A percentile compares a stretch with the other conserved stretches of the same genome.
Conservation (phyloP, 2,888 invertebrate genomes). For the Dicyrtomina minuta region DNA sequence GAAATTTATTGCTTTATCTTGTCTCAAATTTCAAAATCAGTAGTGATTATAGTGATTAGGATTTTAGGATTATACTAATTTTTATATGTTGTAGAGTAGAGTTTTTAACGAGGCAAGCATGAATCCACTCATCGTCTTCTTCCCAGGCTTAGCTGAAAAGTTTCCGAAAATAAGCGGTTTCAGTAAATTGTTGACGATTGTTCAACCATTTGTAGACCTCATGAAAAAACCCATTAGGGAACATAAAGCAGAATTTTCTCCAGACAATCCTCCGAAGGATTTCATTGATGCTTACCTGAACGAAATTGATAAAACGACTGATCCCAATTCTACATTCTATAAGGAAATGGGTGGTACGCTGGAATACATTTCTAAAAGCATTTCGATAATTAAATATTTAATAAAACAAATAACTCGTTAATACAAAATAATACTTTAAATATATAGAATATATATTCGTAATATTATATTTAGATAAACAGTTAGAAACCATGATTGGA, state of each 20-base stretch:
- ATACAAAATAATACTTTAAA: no score
- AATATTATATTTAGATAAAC: neutral
- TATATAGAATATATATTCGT: no score
- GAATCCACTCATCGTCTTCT: neutral
- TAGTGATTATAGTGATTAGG: no score
- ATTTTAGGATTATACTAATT: no score
- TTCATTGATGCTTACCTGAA: constrained; percentile 20
- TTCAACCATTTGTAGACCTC: neutral
- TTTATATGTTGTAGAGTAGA: no score
- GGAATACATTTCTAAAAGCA: no score
- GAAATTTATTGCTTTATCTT: no score
- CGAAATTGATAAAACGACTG: neutral
- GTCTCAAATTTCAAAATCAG: no score
- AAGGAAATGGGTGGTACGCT: neutral
- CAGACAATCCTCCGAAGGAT: constrained; percentile 12
- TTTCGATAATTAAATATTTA: no score
- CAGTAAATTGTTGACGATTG: neutral
- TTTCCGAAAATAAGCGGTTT: constrained; percentile 6
- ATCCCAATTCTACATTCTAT: constrained; percentile 12
- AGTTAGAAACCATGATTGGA: neutral
- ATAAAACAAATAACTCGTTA: no score
- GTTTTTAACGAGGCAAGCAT: no score
- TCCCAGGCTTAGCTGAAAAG: constrained; percentile 6
- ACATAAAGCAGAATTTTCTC: constrained; percentile 1
- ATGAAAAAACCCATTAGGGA: constrained; percentile 13